phyloP scores from a whole-genome alignment of 2,113 vertebrate genomes.

The Glaucomys volans region DNA sequence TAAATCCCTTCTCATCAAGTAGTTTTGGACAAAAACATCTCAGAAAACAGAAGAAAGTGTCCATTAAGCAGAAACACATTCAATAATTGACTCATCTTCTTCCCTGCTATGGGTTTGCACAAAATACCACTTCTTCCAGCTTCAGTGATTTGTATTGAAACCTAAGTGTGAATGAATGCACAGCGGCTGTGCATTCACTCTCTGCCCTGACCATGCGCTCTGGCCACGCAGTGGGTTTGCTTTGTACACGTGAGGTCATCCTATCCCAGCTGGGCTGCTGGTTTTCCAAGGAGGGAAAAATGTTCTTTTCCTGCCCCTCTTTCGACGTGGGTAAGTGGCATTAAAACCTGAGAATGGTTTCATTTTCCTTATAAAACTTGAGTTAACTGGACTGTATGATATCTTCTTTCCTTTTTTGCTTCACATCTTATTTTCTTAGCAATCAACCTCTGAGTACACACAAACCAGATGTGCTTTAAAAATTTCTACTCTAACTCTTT shows the following conservation, averaged over 20 bases:
- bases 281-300: not conserved
- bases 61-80: slow-evolving; percentile 12
- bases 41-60: slow-evolving; percentile 12
- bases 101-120: not conserved
- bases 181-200: not conserved
- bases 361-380: slow-evolving; percentile 13
- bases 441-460: not conserved
- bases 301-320: not conserved
- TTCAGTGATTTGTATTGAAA: not conserved
- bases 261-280: not conserved
- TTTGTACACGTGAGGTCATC: not conserved
- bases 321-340: not conserved
- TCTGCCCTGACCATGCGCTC: accelerated
- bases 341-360: slow-evolving; percentile 26
- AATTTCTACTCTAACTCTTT: not conserved
- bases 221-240: not conserved
- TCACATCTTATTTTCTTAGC: not conserved
- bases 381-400: not conserved
- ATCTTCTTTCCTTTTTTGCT: not conserved
- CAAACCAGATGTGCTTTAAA: slow-evolving; percentile 5
- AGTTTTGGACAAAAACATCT: slow-evolving; percentile 48
- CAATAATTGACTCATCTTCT: not conserved
- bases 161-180: not conserved
- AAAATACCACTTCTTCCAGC: not conserved
- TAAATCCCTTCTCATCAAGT: slow-evolving; percentile 23